phyloP scores from a whole-genome alignment of 37 sponge, comb jelly and placozoan species.

The Oopsacas minuta region DNA sequence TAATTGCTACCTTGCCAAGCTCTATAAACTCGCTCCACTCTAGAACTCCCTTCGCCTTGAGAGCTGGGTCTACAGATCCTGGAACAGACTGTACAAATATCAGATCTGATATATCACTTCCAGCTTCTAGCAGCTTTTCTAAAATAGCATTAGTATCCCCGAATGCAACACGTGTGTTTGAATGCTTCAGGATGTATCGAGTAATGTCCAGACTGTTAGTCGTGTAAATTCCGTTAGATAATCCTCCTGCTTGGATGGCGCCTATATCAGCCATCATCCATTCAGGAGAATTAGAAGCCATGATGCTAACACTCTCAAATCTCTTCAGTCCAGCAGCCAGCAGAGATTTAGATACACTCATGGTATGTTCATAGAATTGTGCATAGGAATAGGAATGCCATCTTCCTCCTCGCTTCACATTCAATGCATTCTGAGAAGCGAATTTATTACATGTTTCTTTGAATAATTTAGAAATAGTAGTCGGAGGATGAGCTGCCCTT shows the following conservation, averaged over 20 bases:
- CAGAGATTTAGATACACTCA: slow-evolving; percentile 48
- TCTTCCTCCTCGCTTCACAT: slow-evolving; percentile 41
- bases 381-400: slow-evolving; percentile 43
- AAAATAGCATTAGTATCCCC: slow-evolving; percentile 67
- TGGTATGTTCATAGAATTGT: slow-evolving; percentile 40
- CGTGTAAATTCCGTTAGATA: slow-evolving; percentile 62
- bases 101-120: not conserved
- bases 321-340: slow-evolving; percentile 46
- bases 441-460: slow-evolving; percentile 27
- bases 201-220: slow-evolving; percentile 40
- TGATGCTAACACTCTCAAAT: slow-evolving; percentile 53
- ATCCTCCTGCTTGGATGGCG: slow-evolving; percentile 42
- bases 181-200: slow-evolving; percentile 51
- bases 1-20: slow-evolving; percentile 46
- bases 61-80: slow-evolving; percentile 38
- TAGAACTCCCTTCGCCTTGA: slow-evolving; percentile 49
- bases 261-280: slow-evolving; percentile 64
- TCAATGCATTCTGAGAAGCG: slow-evolving; percentile 29
- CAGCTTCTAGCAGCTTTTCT: slow-evolving; percentile 77
- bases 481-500: slow-evolving; percentile 60
- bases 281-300: slow-evolving; percentile 84
- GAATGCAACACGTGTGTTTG: slow-evolving; percentile 58
- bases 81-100: slow-evolving; percentile 48
- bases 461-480: slow-evolving; percentile 50
- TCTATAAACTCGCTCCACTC: slow-evolving; percentile 54